phyloP scores from a whole-genome alignment of 2,888 invertebrate species.

The Scaptomyza parva region DNA sequence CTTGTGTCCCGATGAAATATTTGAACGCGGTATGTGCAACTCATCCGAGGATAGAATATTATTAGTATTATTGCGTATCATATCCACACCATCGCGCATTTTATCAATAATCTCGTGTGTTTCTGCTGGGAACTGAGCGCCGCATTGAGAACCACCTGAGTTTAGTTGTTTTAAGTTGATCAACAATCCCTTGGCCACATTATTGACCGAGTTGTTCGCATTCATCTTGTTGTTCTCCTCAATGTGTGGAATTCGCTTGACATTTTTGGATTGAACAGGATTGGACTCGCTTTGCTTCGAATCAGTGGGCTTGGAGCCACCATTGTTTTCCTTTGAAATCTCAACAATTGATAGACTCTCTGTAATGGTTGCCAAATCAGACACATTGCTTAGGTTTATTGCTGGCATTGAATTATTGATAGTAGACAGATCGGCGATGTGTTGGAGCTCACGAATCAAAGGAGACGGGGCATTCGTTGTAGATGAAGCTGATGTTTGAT shows the following conservation, averaged over 20 bases:
- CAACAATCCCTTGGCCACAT: constrained; percentile 82
- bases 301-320: background rate
- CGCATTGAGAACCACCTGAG: constrained; percentile 68
- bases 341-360: constrained; percentile 91
- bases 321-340: constrained; percentile 50
- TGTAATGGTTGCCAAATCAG: constrained; percentile 94
- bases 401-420: constrained; percentile 90
- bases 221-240: constrained; percentile 85
- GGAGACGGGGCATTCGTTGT: constrained; percentile 65
- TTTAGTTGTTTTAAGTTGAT: constrained; percentile 78
- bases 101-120: constrained; percentile 88
- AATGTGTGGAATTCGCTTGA: constrained; percentile 83
- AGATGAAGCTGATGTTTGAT: constrained; percentile 43
- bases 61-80: constrained; percentile 91
- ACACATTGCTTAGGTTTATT: constrained; percentile 86
- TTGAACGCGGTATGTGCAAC: constrained; percentile 86
- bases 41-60: constrained; percentile 91
- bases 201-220: constrained; percentile 83
- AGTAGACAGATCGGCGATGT: constrained; percentile 88
- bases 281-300: background rate
- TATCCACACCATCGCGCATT: constrained; percentile 89
- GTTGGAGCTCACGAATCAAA: constrained; percentile 86
- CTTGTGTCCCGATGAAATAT: constrained; percentile 61
- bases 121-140: constrained; percentile 85
- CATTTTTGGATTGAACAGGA: constrained; percentile 73